Evolutionary conservation across 1,140 invertebrate genomes (phyloP).

Genomic region (Sycobia sp.): DNA sequence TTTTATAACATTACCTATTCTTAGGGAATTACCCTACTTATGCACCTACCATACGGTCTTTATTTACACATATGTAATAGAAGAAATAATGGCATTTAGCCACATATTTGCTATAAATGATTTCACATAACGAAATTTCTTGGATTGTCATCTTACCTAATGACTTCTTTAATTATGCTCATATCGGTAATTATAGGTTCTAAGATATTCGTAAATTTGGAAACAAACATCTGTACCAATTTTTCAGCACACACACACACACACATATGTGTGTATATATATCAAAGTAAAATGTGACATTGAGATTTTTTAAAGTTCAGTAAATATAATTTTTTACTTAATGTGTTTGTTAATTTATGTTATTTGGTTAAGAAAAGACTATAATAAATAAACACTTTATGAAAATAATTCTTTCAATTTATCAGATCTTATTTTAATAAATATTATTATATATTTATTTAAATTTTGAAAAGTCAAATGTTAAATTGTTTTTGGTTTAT

Average conservation of each 20-base stretch:
- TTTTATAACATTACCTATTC: too few relatives aligned
- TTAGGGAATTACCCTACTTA: too few relatives aligned
- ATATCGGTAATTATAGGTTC: constrained; percentile 35
- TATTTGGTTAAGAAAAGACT: too few relatives aligned
- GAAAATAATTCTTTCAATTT: background rate
- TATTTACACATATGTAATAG: background rate
- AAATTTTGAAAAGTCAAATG: too few relatives aligned
- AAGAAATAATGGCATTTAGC: constrained; percentile 13
- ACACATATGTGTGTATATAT: background rate
- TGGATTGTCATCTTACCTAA: constrained; percentile 51
- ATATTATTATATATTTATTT: background rate
- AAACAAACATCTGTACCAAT: constrained; percentile 1
- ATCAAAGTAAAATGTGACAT: background rate
- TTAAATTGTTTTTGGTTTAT: background rate
- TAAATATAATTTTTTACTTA: too few relatives aligned
- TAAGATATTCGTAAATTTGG: constrained; percentile 35
- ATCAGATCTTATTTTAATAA: background rate
- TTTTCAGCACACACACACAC: background rate
- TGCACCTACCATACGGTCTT: constrained; percentile 1
- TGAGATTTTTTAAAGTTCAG: too few relatives aligned
- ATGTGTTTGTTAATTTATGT: too few relatives aligned
- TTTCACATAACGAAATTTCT: constrained; percentile 11
- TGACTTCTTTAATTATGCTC: constrained; percentile 41
- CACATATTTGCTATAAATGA: constrained; percentile 6
- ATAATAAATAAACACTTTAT: too few relatives aligned